Evolutionary conservation across 2,888 invertebrate species (phyloP), one percentile per base, ranked within the genome.

Genomic region (Drosophila neotestacea): DNA sequence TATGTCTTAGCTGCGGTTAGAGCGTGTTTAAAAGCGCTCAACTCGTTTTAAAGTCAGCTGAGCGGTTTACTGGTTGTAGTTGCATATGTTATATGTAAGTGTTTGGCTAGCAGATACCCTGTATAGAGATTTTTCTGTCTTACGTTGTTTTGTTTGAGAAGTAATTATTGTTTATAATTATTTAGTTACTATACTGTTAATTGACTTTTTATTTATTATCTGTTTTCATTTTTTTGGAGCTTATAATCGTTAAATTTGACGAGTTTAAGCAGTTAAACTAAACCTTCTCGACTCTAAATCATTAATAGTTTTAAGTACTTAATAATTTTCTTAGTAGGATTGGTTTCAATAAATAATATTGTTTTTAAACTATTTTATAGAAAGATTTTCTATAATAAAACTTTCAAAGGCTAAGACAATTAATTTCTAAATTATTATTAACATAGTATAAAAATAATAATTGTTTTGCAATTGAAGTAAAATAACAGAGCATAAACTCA

Each of bases 1-100:
- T 28, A 44, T 42, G 47, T 13, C 9, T 48, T 16, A 46, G 50
- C 42, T 60, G 11, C 54, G 51, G 10, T 11, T 52, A 9, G 5
- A 69, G 73, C 16, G 28, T 27, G 36, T 32, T 44, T 28, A 34
- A 75, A 51, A 51, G 28, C 5, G 44, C 13, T 55, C 47, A 47
- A 63, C 79, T 59, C 38, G 47, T 63, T 64, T 67, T 63, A 42
- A 42, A 64, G 44, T 46, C 22, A 42, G 38, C 46, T 60, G 30
- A 62, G 44, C 41, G 39, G 44, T 32, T 61, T 41, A 32, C 32
- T n/a, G 16, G 44, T 27, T 32, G 4, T 30, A 47, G 32, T 36
- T 46, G 16, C 39, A 28, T 13, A 9, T 32, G 11, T 9, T 16
- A 5, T 4, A 9, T 27, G 13, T 4, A 16, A 4, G 4, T 34